Evolutionary conservation across 1,140 invertebrate species (phyloP).

Genomic region (Caenorhabditis brenneri): DNA sequence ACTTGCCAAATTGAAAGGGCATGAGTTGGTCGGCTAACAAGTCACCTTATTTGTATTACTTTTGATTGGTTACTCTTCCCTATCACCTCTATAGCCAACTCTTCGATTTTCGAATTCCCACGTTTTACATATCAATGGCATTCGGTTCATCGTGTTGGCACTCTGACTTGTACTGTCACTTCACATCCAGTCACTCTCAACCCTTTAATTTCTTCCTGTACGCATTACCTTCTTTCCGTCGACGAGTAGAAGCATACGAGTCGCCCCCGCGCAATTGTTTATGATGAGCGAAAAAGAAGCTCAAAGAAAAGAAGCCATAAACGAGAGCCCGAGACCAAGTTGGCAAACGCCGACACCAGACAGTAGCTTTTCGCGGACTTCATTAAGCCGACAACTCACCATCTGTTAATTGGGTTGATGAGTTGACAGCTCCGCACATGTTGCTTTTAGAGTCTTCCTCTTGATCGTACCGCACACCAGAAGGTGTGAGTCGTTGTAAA

Average conservation of each 20-base stretch:
- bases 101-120: background rate
- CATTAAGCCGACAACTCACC: constrained; percentile 10
- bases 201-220: background rate
- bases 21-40: background rate
- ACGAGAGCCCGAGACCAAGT: background rate
- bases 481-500: constrained; percentile 10
- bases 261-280: background rate
- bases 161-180: background rate
- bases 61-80: background rate
- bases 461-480: constrained; percentile 18
- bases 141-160: background rate
- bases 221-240: background rate
- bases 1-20: too few species aligned
- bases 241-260: background rate
- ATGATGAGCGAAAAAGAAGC: background rate
- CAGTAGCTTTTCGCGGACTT: constrained; percentile 25
- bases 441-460: constrained; percentile 10
- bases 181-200: background rate
- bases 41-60: background rate
- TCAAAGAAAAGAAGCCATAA: background rate
- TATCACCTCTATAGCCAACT: background rate
- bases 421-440: constrained; percentile 11
- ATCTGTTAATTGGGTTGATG: constrained; percentile 18
- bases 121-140: background rate
- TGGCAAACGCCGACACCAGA: background rate